Evolutionary conservation across 2,113 vertebrate genomes (phyloP).

Genomic region (Ageneiosus marmoratus): DNA sequence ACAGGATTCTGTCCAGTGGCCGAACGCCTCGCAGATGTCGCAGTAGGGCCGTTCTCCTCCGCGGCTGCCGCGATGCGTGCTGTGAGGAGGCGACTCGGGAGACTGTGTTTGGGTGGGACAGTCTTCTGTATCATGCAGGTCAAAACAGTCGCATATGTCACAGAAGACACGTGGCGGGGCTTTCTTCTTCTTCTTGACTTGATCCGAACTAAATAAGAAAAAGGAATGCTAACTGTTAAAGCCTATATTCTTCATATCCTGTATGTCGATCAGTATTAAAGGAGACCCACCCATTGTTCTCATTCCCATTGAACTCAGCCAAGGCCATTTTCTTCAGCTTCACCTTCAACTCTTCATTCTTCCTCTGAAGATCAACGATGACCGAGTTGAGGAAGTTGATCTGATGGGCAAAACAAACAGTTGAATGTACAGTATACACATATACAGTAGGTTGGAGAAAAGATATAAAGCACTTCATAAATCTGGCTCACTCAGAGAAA

Average conservation of each 20-base stretch:
- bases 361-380: constrained; percentile 92
- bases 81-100: constrained; percentile 86
- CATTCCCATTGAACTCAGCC: constrained; percentile 87
- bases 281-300: constrained; percentile 79
- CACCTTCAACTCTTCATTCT: constrained; percentile 88
- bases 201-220: constrained; percentile 24
- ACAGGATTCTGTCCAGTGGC: constrained; percentile 88
- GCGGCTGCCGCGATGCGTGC: constrained; percentile 83
- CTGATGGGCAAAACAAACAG: constrained; percentile 62
- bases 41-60: constrained; percentile 87
- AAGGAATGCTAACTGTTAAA: neutral
- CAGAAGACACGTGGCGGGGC: constrained; percentile 88
- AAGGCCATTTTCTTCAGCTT: constrained; percentile 91
- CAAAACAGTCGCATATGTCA: constrained; percentile 96
- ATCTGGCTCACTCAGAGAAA: neutral
- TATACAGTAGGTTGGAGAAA: neutral
- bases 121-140: constrained; percentile 94
- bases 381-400: constrained; percentile 97
- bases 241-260: neutral
- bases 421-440: neutral
- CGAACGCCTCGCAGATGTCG: constrained; percentile 92
- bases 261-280: neutral
- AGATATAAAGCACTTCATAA: neutral
- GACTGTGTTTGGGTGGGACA: constrained; percentile 92
- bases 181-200: constrained; percentile 82